phyloP scores from a whole-genome alignment of 2,888 invertebrate species.

The Amiota minor region DNA sequence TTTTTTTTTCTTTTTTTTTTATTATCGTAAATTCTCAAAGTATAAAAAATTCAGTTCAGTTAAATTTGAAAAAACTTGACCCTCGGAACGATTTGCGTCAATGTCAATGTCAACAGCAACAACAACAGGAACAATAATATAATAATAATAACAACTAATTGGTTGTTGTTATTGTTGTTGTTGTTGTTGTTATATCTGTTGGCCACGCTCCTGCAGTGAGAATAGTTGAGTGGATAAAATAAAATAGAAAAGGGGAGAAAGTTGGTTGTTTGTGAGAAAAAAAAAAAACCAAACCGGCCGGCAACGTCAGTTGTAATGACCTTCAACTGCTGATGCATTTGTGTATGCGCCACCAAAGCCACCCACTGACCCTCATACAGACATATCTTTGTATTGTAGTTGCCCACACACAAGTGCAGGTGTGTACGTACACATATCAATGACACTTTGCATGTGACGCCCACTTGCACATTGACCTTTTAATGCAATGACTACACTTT shows the following conservation, averaged over 20 bases:
- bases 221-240: not conserved
- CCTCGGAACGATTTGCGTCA: constrained; percentile 61
- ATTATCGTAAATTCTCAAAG: no score
- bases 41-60: no score
- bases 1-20: no score
- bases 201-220: constrained; percentile 39
- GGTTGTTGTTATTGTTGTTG: constrained; percentile 45
- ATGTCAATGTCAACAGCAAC: constrained; percentile 54
- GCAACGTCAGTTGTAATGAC: constrained; percentile 7
- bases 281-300: constrained; percentile 15
- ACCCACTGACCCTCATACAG: constrained; percentile 44
- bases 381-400: not conserved
- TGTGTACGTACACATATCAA: constrained; percentile 6
- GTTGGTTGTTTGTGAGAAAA: not conserved
- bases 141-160: constrained; percentile 37
- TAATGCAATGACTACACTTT: constrained; percentile 45
- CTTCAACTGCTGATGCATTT: no score
- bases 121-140: constrained; percentile 15
- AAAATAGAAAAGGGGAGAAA: not conserved
- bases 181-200: constrained; percentile 35
- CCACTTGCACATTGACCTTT: constrained; percentile 55
- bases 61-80: constrained; percentile 53
- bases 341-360: not conserved
- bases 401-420: constrained; percentile 22
- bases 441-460: constrained; percentile 2